Percentiles rank a stretch among this genome's conserved stretches.
Evolutionary conservation across 1,140 invertebrate genomes (phyloP).

Genomic region (Scaptodrosophila lebanonensis): DNA sequence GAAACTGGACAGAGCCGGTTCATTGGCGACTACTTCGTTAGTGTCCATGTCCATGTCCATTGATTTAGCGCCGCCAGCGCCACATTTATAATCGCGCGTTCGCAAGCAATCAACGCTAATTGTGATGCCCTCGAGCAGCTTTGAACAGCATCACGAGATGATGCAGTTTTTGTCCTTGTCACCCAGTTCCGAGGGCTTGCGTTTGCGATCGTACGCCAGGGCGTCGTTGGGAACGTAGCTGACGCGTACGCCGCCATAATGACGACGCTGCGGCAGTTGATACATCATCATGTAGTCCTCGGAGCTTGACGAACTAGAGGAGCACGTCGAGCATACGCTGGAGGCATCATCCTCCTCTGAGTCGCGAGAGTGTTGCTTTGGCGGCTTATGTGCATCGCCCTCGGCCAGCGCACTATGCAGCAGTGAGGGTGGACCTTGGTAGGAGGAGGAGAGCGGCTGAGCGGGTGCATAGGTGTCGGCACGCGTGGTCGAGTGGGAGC

Average conservation of each 20-base stretch:
- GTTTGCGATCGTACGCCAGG: conserved; percentile 85
- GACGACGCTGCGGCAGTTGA: conserved; percentile 86
- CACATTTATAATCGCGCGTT: conserved; percentile 22
- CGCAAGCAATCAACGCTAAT: conserved; percentile 42
- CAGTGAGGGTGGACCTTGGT: conserved; percentile 56
- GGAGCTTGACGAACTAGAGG: conserved; percentile 84
- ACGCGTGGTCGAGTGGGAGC: conserved; percentile 68
- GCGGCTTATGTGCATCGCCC: conserved; percentile 21
- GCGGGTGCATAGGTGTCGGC: conserved; percentile 68
- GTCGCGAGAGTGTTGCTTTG: conserved; percentile 26
- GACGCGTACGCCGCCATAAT: conserved; percentile 90
- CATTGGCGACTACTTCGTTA: conserved; percentile 28
- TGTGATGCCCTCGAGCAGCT: conserved; percentile 35
- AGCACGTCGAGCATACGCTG: conserved; percentile 91
- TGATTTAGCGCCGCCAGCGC: not conserved
- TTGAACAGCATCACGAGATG: conserved; percentile 81
- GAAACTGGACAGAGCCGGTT: no score
- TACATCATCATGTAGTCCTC: conserved; percentile 91
- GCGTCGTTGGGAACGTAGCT: conserved; percentile 94
- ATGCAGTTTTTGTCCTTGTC: conserved; percentile 84
- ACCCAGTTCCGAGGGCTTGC: conserved; percentile 78
- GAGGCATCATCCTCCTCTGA: conserved; percentile 80
- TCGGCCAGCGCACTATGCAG: conserved; percentile 37
- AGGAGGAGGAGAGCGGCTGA: conserved; percentile 67
- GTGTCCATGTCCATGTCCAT: no score